Base-by-base conservation (phyloP, 2,113 vertebrate genomes). In the Puntigrus tetrazona region DNA sequence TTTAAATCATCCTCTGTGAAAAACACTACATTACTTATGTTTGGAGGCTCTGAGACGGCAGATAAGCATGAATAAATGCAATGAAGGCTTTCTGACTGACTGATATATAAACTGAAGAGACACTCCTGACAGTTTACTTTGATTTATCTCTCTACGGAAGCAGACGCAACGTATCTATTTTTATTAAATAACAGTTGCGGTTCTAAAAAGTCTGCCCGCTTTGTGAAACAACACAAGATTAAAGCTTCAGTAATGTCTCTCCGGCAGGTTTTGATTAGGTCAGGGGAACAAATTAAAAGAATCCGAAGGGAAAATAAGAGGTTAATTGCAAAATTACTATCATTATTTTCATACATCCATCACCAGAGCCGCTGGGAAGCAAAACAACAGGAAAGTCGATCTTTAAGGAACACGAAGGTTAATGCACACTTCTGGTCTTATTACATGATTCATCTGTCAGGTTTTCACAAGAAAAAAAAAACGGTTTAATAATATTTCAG, bases 271-370 rank as follows among this genome's bases (percentile, higher is more conserved):
- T 31, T 50, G 73, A 75, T 47, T 20, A 47, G 73, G 45, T 75
- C 45, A 75, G 43, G 50, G 45, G 14, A 75, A 50, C 25, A 75
- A 52, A 75, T 50, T 75, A 50, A 47, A 50, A 50, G 16, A 20
- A 75, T 75, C 45, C 45, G 8, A 75, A 75, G 73, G 73, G 73
- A 75, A 75, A 43, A 50, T 20, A 75, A 18, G 27, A 75, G 73
- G 73, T 75, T 75, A 75, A 75, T 75, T 75, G 73, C 73, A 75
- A 29, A 50, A 75, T 75, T 75, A 50, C 45, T 47, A 10, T 75
- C 73, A 50, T 75, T 31, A 75, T 75, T 29, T 75, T 22, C 45
- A 50, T 75, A 27, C 43, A 29, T 29, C 8, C 43, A 50, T 75
- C 43, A 18, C 45, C 20, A 50, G 27, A 18, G 73, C 27, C 73